Conservation (phyloP, 2,113 vertebrate genomes). For the Equus przewalskii region DNA sequence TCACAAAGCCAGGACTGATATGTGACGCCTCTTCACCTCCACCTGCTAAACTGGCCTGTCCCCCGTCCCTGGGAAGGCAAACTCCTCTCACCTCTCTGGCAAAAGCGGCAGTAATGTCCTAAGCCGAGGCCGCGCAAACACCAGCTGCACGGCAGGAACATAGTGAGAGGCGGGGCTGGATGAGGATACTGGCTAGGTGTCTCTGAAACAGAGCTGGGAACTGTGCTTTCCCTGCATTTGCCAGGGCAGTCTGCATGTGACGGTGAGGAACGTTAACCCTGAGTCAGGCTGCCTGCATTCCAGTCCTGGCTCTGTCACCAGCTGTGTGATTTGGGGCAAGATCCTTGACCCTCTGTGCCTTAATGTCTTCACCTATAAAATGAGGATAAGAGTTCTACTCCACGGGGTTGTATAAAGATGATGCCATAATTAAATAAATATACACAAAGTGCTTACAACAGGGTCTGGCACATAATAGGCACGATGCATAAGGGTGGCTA, state of each 20-base stretch:
- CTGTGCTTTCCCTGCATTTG: not conserved
- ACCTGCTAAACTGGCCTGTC: not conserved
- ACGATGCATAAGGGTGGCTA: not conserved
- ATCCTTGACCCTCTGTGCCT: not conserved
- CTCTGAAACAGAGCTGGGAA: not conserved
- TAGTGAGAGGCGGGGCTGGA: not conserved
- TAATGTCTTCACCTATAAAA: not conserved
- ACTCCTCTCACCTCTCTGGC: not conserved
- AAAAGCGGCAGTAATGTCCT: not conserved
- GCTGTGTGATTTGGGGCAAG: not conserved
- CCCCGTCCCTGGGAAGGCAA: not conserved
- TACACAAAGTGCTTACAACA: not conserved
- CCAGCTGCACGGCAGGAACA: not conserved
- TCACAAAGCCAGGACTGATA: not conserved
- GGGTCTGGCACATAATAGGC: not conserved
- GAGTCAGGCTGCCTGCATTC: not conserved
- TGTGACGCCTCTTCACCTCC: not conserved
- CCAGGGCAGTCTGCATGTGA: not conserved
- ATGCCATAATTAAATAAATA: not conserved
- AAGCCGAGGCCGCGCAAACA: not conserved
- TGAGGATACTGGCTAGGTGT: not conserved
- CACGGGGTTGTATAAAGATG: not conserved
- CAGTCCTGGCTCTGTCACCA: not conserved
- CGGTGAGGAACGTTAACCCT: not conserved
- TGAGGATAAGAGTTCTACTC: not conserved